Evolutionary conservation across 2,797 vertebrate species (phyloP).

Genomic region (Sebastes nivosus): DNA sequence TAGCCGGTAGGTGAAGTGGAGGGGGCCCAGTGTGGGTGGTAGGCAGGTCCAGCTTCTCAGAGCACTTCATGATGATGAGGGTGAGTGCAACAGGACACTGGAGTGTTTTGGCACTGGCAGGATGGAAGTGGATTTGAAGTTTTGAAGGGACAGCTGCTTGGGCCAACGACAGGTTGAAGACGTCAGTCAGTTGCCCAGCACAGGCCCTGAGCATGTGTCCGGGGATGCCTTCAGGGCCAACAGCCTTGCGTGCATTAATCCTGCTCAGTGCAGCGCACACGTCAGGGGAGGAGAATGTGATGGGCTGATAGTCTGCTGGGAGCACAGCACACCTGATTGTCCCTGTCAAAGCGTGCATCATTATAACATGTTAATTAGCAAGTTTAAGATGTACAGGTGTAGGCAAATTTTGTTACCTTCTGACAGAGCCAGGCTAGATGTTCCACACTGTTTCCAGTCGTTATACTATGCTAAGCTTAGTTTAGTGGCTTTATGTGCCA

Average conservation of each 20-base stretch:
- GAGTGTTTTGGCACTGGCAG: background rate
- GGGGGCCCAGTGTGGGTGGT: background rate
- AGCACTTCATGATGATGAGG: constrained; percentile 16
- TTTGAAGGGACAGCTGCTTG: background rate
- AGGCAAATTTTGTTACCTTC: background rate
- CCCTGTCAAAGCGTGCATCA: background rate
- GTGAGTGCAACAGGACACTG: constrained; percentile 2
- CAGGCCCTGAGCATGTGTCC: background rate
- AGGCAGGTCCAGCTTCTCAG: background rate
- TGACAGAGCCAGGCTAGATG: background rate
- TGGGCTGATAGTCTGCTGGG: background rate
- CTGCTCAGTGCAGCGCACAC: background rate
- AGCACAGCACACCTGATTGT: background rate
- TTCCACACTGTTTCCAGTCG: background rate
- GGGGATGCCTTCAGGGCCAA: background rate
- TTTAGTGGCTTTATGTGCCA: background rate
- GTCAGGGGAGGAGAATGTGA: background rate
- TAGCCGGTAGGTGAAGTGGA: background rate
- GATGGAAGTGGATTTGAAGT: background rate
- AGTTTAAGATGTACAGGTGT: background rate
- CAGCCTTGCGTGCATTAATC: background rate
- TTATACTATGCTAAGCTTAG: background rate
- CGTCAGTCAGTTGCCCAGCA: background rate
- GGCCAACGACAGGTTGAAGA: background rate
- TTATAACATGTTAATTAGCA: background rate